Conservation (phyloP, 2,888 invertebrate genomes). For the Calameuta idolon region DNA sequence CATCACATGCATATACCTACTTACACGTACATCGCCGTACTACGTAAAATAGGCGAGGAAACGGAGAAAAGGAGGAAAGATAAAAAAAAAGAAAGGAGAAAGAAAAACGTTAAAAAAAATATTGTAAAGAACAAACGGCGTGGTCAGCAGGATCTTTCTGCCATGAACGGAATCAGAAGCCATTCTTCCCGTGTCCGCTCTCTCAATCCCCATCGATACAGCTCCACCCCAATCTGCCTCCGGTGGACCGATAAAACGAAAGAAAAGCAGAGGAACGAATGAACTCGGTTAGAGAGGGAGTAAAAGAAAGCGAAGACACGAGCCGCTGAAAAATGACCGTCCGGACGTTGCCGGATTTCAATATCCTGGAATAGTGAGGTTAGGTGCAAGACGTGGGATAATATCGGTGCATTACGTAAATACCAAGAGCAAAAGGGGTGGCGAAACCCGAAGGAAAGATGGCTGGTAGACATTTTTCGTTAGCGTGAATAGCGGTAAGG, state of each 20-base stretch:
- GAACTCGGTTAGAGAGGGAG: background rate
- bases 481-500: conserved; percentile 10
- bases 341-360: background rate
- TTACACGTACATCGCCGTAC: background rate
- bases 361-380: background rate
- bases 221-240: background rate
- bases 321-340: background rate
- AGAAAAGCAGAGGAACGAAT: background rate
- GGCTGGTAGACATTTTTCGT: background rate
- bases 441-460: background rate
- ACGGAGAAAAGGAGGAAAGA: background rate
- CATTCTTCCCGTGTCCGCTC: conserved; percentile 46
- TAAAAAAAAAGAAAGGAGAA: background rate
- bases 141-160: conserved; percentile 50
- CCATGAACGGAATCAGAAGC: conserved; percentile 49
- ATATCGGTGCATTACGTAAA: background rate
- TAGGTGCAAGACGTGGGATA: background rate
- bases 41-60: background rate
- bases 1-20: background rate
- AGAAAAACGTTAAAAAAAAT: background rate
- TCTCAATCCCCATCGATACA: conserved; percentile 19
- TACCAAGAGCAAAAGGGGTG: background rate
- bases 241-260: background rate
- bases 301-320: background rate
- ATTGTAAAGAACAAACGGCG: conserved; percentile 30